These are phyloP conservation scores for Cacatua alba DNA, from an alignment of 2,113 vertebrate species.

Conservation along the genomic window DNA sequence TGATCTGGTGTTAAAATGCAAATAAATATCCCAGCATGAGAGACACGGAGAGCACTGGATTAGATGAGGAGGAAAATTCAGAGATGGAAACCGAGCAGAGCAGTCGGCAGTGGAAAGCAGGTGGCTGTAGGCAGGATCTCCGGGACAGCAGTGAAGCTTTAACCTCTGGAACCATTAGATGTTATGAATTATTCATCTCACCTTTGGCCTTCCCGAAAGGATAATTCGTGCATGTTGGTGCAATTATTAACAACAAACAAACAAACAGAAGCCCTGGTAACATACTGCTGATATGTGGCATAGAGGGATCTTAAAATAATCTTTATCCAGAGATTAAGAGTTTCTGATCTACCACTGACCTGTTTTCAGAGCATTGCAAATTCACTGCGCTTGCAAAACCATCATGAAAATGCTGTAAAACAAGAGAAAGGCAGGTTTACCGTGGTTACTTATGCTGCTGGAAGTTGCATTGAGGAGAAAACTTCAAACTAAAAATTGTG, in stretches of 20 bases:
- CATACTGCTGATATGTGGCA: background rate
- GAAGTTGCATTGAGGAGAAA: background rate
- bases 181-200: background rate
- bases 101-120: background rate
- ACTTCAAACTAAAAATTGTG: background rate
- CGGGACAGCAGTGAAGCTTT: background rate
- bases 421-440: slow-evolving; percentile 19
- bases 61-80: background rate
- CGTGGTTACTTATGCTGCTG: background rate
- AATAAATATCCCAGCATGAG: background rate
- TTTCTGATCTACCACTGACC: slow-evolving; percentile 68
- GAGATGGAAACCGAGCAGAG: background rate
- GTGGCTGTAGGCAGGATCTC: background rate
- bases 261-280: background rate
- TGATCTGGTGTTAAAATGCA: slow-evolving; percentile 7
- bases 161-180: background rate
- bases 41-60: background rate
- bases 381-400: slow-evolving; percentile 11
- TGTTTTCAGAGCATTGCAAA: slow-evolving; percentile 60
- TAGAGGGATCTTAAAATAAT: slow-evolving; percentile 68
- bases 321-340: slow-evolving; percentile 72
- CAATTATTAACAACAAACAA: background rate
- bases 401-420: slow-evolving; percentile 26
- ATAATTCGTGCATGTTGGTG: background rate
- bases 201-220: background rate